phyloP scores from a whole-genome alignment of 2,888 invertebrate species.

The Microdon myrmicae region DNA sequence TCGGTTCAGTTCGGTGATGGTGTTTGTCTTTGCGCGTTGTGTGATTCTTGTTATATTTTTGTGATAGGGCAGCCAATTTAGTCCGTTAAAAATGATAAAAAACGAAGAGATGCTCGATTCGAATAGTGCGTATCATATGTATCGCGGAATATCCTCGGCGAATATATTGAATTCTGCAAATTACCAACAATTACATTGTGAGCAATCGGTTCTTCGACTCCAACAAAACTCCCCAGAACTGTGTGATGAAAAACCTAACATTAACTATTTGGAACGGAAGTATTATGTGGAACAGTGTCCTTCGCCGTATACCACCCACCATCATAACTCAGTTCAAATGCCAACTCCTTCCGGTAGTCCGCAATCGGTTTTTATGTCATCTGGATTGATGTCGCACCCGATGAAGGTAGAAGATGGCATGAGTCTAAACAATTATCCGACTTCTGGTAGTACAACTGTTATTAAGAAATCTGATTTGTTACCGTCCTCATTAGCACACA shows the following conservation, averaged over 20 bases:
- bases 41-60: constrained; percentile 5
- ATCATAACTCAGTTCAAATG: constrained; percentile 37
- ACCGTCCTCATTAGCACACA: constrained; percentile 49
- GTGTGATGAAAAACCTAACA: constrained; percentile 62
- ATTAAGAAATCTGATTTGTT: constrained; percentile 43
- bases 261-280: constrained; percentile 62
- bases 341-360: constrained; percentile 39
- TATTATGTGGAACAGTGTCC: constrained; percentile 56
- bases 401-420: constrained; percentile 53
- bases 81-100: constrained; percentile 60
- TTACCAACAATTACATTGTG: constrained; percentile 58
- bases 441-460: constrained; percentile 11
- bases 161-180: constrained; percentile 58
- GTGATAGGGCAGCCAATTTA: not conserved
- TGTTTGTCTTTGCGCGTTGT: constrained; percentile 7
- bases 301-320: constrained; percentile 30
- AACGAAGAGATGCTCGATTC: constrained; percentile 62
- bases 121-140: constrained; percentile 53
- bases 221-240: constrained; percentile 61
- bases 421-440: constrained; percentile 49
- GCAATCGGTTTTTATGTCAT: constrained; percentile 36
- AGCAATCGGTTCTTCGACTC: constrained; percentile 54
- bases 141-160: constrained; percentile 57
- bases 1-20: constrained; percentile 31
- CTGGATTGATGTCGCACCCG: constrained; percentile 54